A percentile compares a stretch with the other conserved stretches of the same genome.
These are phyloP conservation scores for Nasonia oneida DNA, from an alignment of 2,888 invertebrate genomes.

Conservation along the genomic window DNA sequence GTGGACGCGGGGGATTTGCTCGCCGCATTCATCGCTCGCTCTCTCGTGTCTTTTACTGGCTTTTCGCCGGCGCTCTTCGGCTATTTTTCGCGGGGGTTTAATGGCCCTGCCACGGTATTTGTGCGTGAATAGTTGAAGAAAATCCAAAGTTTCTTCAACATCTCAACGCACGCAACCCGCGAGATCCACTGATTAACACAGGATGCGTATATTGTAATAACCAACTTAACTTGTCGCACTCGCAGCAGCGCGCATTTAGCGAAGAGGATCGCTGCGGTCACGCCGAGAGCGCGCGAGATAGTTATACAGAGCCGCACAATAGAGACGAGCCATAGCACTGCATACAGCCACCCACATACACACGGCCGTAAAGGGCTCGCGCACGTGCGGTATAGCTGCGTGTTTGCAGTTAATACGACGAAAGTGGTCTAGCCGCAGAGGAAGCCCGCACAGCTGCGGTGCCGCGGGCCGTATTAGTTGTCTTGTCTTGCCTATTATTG, in stretches of 20 bases:
- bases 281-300: conserved; percentile 22
- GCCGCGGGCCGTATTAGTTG: conserved; percentile 43
- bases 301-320: conserved; percentile 18
- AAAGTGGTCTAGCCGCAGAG: conserved; percentile 52
- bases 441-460: not conserved
- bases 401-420: conserved; percentile 59
- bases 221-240: conserved; percentile 33
- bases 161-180: not conserved
- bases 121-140: no score
- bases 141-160: not conserved
- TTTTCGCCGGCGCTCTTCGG: not conserved
- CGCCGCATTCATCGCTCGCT: conserved; percentile 8
- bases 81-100: not conserved
- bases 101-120: not conserved
- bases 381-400: not conserved
- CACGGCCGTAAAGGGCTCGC: not conserved
- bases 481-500: conserved; percentile 59
- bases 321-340: not conserved
- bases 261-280: conserved; percentile 30
- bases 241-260: not conserved
- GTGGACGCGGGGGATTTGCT: conserved; percentile 16
- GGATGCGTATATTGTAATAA: conserved; percentile 18
- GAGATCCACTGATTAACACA: conserved; percentile 25
- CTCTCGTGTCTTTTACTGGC: conserved; percentile 10
- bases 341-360: not conserved